Evolutionary conservation across 1,140 invertebrate species (phyloP).

Genomic region (Halictus rubicundus): DNA sequence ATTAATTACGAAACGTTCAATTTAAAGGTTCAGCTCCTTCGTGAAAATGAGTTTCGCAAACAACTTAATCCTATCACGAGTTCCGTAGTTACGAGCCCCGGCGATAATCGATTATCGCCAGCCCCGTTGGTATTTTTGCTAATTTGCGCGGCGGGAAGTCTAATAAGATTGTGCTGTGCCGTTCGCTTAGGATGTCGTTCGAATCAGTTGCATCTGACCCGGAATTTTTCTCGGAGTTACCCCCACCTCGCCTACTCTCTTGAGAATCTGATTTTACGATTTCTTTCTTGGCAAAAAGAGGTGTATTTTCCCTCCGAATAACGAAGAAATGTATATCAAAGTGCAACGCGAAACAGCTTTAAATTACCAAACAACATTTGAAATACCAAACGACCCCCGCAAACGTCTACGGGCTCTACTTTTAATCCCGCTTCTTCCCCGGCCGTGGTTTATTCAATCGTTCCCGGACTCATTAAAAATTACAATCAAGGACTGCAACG

Average conservation of each 20-base stretch:
- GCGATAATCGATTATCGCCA: slow-evolving; percentile 22
- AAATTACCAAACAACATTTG: too few species aligned
- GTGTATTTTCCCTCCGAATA: too few species aligned
- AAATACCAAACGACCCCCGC: not conserved
- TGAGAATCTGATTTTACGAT: too few species aligned
- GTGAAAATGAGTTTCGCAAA: slow-evolving; percentile 43
- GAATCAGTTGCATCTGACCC: slow-evolving; percentile 27
- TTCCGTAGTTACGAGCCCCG: too few species aligned
- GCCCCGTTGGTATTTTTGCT: slow-evolving; percentile 44
- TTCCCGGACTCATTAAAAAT: not conserved
- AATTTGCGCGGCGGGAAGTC: slow-evolving; percentile 42
- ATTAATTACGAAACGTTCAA: slow-evolving; percentile 31
- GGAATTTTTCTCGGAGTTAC: too few species aligned
- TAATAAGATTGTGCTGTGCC: slow-evolving; percentile 36
- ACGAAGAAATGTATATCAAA: too few species aligned
- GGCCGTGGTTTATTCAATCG: too few species aligned
- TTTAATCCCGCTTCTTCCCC: not conserved
- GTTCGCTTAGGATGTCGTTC: slow-evolving; percentile 38
- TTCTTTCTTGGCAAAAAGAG: too few species aligned
- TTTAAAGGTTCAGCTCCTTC: slow-evolving; percentile 31
- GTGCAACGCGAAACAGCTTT: too few species aligned
- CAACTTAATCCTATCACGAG: slow-evolving; percentile 47
- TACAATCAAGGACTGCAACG: not conserved
- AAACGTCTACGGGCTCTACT: too few species aligned
- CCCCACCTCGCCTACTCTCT: too few species aligned